Evolutionary conservation across 1,140 invertebrate genomes (phyloP).

Genomic region (Mizuhopecten yessoensis): DNA sequence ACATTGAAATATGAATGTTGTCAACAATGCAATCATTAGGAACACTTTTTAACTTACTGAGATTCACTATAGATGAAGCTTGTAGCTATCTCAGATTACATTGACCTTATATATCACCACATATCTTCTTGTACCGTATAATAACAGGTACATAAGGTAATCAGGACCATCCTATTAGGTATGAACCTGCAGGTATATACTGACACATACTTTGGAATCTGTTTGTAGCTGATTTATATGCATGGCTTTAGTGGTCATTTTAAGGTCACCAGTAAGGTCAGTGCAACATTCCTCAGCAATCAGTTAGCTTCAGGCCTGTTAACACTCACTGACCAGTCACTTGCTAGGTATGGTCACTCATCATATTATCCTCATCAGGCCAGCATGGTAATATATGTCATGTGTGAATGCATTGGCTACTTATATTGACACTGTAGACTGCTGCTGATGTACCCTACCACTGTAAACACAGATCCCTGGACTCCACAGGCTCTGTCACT

Average conservation of each 20-base stretch:
- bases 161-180: not conserved
- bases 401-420: too few species aligned
- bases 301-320: not conserved
- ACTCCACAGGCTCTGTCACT: too few species aligned
- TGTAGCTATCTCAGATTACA: too few species aligned
- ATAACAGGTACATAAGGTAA: too few species aligned
- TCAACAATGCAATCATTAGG: too few species aligned
- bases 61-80: too few species aligned
- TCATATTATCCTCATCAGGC: slow-evolving; percentile 23
- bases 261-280: slow-evolving; percentile 10
- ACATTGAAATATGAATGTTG: too few species aligned
- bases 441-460: too few species aligned
- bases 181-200: not conserved
- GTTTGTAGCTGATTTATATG: not conserved
- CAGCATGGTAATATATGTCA: not conserved
- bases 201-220: not conserved
- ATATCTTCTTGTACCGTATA: too few species aligned
- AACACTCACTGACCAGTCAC: not conserved
- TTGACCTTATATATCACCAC: too few species aligned
- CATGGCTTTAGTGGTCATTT: not conserved
- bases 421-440: not conserved
- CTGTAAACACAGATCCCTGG: too few species aligned
- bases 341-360: not conserved
- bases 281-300: not conserved
- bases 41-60: too few species aligned